These are phyloP conservation scores for Rallus limicola DNA, from an alignment of 2,113 vertebrate species.

Conservation along the genomic window DNA sequence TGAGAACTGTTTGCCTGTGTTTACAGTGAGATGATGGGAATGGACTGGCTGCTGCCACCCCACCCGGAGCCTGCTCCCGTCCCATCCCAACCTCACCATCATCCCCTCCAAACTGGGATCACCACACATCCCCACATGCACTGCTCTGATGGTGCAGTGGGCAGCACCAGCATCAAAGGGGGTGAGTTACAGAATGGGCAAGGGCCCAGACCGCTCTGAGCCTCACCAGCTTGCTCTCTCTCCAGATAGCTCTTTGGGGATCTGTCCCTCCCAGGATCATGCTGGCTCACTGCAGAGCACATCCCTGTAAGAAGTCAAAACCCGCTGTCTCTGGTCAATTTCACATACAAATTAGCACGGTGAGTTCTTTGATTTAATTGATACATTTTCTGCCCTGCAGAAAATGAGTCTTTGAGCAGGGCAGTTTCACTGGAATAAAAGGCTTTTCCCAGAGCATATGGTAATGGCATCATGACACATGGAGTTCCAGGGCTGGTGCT, in stretches of 20 bases:
- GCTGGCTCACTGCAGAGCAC: background rate
- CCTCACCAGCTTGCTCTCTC: background rate
- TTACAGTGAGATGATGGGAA: background rate
- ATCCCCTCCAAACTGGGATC: background rate
- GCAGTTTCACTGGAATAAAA: background rate
- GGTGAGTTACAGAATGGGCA: background rate
- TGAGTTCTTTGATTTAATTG: background rate
- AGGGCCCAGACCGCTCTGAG: background rate
- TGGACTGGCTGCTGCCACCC: background rate
- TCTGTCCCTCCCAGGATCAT: background rate
- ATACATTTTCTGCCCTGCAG: background rate
- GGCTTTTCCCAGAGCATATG: background rate
- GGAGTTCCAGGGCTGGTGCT: background rate
- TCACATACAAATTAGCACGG: background rate
- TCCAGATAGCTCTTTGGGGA: background rate
- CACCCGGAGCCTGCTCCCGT: background rate
- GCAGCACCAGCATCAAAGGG: background rate
- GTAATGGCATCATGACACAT: background rate
- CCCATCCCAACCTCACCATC: background rate
- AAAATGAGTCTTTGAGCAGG: background rate
- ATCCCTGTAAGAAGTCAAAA: background rate
- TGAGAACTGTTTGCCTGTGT: background rate
- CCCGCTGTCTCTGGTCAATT: background rate
- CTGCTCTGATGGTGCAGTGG: background rate
- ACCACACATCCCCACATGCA: accelerated